These are phyloP conservation scores for Tenebrosternarchus preto DNA, from an alignment of 2,113 vertebrate genomes.

Conservation along the genomic window DNA sequence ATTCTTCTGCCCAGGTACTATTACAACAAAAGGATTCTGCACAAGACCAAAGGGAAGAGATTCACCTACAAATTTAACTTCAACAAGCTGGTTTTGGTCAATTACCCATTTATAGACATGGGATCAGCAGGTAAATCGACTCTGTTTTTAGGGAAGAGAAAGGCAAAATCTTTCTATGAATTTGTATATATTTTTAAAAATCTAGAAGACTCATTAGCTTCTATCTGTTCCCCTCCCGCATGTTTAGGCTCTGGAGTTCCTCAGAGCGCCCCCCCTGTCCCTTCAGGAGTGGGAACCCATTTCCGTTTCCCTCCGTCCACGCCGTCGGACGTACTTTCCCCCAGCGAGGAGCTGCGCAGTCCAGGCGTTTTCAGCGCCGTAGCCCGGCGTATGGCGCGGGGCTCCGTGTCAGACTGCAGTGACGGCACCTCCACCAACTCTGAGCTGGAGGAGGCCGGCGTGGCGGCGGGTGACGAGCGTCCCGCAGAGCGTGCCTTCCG, in stretches of 20 bases:
- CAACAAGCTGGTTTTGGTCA: conserved; percentile 91
- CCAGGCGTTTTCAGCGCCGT: conserved; percentile 82
- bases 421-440: conserved; percentile 87
- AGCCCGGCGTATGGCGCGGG: conserved; percentile 81
- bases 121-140: conserved; percentile 72
- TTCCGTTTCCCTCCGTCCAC: conserved; percentile 90
- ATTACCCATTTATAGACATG: conserved; percentile 91
- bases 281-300: conserved; percentile 77
- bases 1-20: conserved; percentile 78
- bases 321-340: conserved; percentile 84
- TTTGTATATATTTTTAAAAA: not conserved
- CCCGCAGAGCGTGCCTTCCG: conserved; percentile 73
- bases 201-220: not conserved
- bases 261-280: conserved; percentile 87
- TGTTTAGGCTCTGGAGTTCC: conserved; percentile 81
- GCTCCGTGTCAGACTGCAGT: conserved; percentile 89
- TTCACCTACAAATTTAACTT: conserved; percentile 97
- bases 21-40: conserved; percentile 92
- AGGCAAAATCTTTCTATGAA: too few relatives aligned
- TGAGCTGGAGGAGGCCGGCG: conserved; percentile 82
- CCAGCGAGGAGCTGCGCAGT: conserved; percentile 85
- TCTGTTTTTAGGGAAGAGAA: not conserved
- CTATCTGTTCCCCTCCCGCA: not conserved
- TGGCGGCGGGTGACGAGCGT: conserved; percentile 68
- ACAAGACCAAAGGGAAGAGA: conserved; percentile 91